These are phyloP conservation scores for Leucophenga maculata DNA, from an alignment of 2,888 invertebrate genomes.

Conservation along the genomic window DNA sequence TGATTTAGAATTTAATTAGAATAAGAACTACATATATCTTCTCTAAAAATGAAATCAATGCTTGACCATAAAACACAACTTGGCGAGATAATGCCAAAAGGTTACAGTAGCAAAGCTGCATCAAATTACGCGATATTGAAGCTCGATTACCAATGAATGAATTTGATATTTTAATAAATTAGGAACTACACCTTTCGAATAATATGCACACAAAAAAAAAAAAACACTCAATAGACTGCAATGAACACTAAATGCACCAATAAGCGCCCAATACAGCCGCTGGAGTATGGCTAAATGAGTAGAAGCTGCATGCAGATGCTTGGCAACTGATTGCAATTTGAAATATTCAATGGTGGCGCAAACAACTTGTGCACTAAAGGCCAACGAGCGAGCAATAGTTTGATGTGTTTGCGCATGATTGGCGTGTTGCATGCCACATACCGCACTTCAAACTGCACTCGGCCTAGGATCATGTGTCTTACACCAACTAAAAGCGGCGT, in stretches of 20 bases:
- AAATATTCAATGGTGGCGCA: conserved; percentile 56
- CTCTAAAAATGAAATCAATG: too few species aligned
- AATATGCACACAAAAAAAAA: conserved; percentile 1
- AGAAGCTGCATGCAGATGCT: conserved; percentile 45
- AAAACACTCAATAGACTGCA: conserved; percentile 29
- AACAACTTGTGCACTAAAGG: conserved; percentile 25
- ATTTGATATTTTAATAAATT: conserved; percentile 62
- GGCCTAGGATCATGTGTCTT: conserved; percentile 15
- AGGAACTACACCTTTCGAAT: conserved; percentile 49
- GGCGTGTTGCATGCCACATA: conserved; percentile 42
- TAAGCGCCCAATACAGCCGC: not conserved
- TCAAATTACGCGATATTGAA: not conserved
- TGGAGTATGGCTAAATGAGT: not conserved
- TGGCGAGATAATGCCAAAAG: not conserved
- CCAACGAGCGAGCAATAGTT: conserved; percentile 47
- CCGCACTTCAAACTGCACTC: not conserved
- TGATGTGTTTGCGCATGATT: conserved; percentile 45
- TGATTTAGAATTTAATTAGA: too few species aligned
- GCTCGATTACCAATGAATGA: conserved; percentile 21
- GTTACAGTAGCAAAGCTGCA: conserved; percentile 19
- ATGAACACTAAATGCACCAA: conserved; percentile 11
- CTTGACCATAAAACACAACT: too few species aligned
- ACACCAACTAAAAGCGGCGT: too few species aligned
- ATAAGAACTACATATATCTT: too few species aligned
- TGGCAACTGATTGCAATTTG: conserved; percentile 66